Percentiles rank a stretch among this genome's conserved stretches.
These are phyloP conservation scores for Bombycilla garrulus DNA, from an alignment of 2,113 vertebrate species.

Conservation along the genomic window DNA sequence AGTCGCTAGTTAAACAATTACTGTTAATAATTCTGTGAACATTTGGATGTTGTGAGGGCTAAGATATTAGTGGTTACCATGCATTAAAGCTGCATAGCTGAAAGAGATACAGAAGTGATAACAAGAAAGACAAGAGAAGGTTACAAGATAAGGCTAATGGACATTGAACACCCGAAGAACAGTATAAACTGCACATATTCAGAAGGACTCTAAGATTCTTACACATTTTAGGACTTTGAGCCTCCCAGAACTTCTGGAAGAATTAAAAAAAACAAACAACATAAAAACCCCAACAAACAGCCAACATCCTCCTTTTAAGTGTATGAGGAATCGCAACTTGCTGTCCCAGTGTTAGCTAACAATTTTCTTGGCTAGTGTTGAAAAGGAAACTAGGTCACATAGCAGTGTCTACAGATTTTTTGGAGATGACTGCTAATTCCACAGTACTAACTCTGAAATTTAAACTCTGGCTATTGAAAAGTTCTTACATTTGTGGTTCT, in stretches of 20 bases:
- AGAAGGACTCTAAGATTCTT: background rate
- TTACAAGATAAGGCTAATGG: background rate
- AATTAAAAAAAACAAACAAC: fast-evolving
- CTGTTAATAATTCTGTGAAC: background rate
- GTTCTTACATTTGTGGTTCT: background rate
- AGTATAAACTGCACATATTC: background rate
- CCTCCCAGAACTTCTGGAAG: background rate
- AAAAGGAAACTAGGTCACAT: background rate
- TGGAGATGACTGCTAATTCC: background rate
- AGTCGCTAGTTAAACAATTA: background rate
- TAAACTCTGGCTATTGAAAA: background rate
- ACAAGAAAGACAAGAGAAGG: background rate
- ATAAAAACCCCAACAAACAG: background rate
- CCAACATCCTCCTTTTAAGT: background rate
- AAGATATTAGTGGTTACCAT: background rate
- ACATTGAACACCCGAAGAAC: background rate
- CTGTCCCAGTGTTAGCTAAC: background rate
- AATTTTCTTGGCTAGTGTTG: background rate
- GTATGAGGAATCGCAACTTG: background rate
- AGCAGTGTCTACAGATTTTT: background rate
- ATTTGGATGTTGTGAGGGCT: background rate
- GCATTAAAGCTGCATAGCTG: background rate
- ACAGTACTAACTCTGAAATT: background rate
- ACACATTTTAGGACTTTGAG: background rate
- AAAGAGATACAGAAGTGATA: background rate